Base-by-base conservation (phyloP, 2,888 invertebrate species). In the Pristionchus exspectatus region DNA sequence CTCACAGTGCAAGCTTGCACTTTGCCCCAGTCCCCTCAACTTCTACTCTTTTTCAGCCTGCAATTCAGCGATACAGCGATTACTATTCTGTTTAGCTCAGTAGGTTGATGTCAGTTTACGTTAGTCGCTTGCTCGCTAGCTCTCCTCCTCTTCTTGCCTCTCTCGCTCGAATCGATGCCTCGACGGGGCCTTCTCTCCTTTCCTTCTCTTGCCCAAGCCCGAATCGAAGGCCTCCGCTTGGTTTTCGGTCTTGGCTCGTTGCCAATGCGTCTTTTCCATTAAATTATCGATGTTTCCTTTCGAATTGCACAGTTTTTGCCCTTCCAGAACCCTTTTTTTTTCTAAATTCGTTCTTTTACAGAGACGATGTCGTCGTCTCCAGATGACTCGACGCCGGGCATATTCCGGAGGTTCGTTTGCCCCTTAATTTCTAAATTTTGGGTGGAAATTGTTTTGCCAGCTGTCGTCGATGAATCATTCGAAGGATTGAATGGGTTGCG, bases 201-300 rank as follows among this genome's bases (percentile, higher is more conserved):
- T n/a, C 54, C 54, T 38, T 44, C 18, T 27, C 10, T 30, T 9
- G 5, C 44, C 5, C 44, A 33, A n/a, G 84, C 84, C 84, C 24
- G 59, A 85, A 33, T 18, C 59, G 33, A 14, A 85, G 84, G 84
- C 56, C 84, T 85, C 21, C 30, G 38, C 27, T 56, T 59, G 84
- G 84, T 85, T 85, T 85, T 85, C 59, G 59, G 84, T 85, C 84
- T 59, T 85, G 84, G 84, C 84, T 59, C 9, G 18, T 30, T 85
- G 84, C 84, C 84, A 85, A 59, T 1, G 18, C 21, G 18, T 54
- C 21, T n/a, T 84, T 27, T 27, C 7, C 14, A 0, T 9, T 27
- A n/a, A 30, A 38, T 56, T 56, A 0, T 14, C 33, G 21, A 5
- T n/a, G 54, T 33, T 83, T 56, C 54, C 3, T 10, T 54, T 7